Evolutionary conservation across 2,797 vertebrate species (phyloP).

Genomic region (Sphaeramia orbicularis): DNA sequence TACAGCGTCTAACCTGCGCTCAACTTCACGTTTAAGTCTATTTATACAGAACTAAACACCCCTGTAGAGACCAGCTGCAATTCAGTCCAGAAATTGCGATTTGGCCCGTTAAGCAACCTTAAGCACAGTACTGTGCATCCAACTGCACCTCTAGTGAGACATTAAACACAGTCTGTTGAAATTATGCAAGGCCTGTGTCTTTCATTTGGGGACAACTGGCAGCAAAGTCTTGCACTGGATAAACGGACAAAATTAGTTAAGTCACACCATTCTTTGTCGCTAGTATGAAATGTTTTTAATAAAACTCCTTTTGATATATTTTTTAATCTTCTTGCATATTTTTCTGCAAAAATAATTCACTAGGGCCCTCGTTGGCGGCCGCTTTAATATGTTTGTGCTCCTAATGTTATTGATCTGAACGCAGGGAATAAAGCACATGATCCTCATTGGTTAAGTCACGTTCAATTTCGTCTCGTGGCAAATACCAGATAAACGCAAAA

Average conservation of each 20-base stretch:
- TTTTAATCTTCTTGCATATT: not conserved
- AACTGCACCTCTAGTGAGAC: constrained; percentile 52
- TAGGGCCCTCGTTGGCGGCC: not conserved
- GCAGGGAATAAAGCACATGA: not conserved
- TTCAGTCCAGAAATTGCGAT: constrained; percentile 27
- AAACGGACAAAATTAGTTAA: constrained; percentile 21
- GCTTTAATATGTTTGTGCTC: too few relatives aligned
- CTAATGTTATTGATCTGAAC: too few relatives aligned
- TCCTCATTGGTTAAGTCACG: constrained; percentile 49
- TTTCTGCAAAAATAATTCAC: constrained; percentile 7
- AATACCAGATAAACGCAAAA: constrained; percentile 22
- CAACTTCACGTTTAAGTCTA: not conserved
- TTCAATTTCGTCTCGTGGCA: constrained; percentile 46
- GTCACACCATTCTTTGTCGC: not conserved
- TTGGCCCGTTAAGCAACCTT: constrained; percentile 28
- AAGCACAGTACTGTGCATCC: constrained; percentile 19
- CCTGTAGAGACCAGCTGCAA: constrained; percentile 1
- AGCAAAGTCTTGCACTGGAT: constrained; percentile 22
- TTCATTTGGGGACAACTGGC: constrained; percentile 31
- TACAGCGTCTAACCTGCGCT: not conserved
- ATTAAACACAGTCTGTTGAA: constrained; percentile 45
- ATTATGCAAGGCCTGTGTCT: constrained; percentile 37
- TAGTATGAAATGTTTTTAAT: too few relatives aligned
- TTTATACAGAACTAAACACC: constrained; percentile 36
- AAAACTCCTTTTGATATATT: too few relatives aligned